Evolutionary conservation across 2,113 vertebrate species (phyloP).

Genomic region (Xiphophorus hellerii): DNA sequence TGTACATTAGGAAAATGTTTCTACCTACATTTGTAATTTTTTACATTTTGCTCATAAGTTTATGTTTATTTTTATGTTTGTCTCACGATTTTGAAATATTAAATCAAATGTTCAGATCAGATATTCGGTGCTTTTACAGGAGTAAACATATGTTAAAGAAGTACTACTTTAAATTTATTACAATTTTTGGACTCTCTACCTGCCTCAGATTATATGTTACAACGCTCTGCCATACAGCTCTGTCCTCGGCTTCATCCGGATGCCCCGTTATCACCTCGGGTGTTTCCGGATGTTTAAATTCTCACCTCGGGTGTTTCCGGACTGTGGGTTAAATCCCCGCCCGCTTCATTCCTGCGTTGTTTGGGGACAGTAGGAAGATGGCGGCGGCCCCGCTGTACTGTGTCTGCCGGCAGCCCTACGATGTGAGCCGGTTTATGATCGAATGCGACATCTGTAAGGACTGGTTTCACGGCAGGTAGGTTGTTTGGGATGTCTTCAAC

Average conservation of each 20-base stretch:
- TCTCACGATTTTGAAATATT: too few relatives aligned
- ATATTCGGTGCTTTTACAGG: too few relatives aligned
- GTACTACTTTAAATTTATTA: too few relatives aligned
- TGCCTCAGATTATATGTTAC: background rate
- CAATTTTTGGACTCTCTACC: too few relatives aligned
- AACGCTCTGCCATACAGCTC: background rate
- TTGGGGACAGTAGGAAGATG: conserved; percentile 87
- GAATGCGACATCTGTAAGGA: conserved; percentile 98
- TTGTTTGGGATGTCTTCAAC: background rate
- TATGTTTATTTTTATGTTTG: too few relatives aligned
- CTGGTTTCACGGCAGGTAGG: conserved; percentile 98
- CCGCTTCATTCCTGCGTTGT: conserved; percentile 80
- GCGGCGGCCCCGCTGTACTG: conserved; percentile 94
- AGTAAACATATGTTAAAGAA: too few relatives aligned
- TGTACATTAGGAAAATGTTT: too few relatives aligned
- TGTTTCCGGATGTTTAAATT: conserved; percentile 46
- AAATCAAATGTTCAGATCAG: too few relatives aligned
- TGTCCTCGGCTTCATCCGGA: background rate
- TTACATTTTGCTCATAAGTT: too few relatives aligned
- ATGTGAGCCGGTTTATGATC: conserved; percentile 98
- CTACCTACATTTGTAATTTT: too few relatives aligned
- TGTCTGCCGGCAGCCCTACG: conserved; percentile 97
- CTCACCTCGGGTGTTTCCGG: conserved; percentile 67
- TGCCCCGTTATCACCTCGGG: conserved; percentile 38
- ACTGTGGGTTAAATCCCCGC: conserved; percentile 60